Base-by-base conservation (phyloP, 2,113 vertebrate genomes). In the Panurus biarmicus region DNA sequence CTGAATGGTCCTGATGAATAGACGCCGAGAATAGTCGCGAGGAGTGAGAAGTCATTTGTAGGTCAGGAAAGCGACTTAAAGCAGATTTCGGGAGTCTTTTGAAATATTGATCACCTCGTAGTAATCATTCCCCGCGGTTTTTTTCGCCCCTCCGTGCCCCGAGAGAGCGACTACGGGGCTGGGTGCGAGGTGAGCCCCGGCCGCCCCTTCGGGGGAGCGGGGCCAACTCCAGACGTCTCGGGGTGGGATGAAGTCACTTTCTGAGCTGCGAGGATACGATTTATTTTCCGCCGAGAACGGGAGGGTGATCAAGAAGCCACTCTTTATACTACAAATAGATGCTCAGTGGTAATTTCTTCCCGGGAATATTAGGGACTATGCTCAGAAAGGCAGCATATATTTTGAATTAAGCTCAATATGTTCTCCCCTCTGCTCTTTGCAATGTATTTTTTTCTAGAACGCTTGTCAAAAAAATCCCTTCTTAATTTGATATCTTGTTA, bases 1-100 rank as follows among this genome's bases (percentile, higher is more conserved):
- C 75, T 84, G 93, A 97, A 66, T 77, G 94, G 89, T 77, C 94
- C 94, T 85, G 93, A 97, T 85, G 93, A 97, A 94, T 23, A 96
- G 92, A 96, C 62, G 72, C 48, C 35, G 84, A 84, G 94, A 90
- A 85, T 11, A 96, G 92, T 88, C 75, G 51, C 87, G 50, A 90
- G 95, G 92, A 97, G 97, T 97, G 97, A 97, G 97, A 98, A 98
- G 97, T 98, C 98, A 98, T 91, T 95, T 94, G 92, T 90, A 97
- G 98, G 97, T 98, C 98, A 98, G 83, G 79, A 95, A 93, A 95
- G 78, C 47, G 81, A 93, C 91, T 95, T 87, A 87, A 76, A 95
- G 85, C 90, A 95, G 87, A 90, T 97, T 97, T 96, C 65, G 82
- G 74, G 89, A 72, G 66, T 86, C 65, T 92, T 94, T 87, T 44